Percentiles rank a stretch among this genome's conserved stretches.
Evolutionary conservation across 2,797 vertebrate genomes (phyloP).

Genomic region (Pogonophryne albipinna): DNA sequence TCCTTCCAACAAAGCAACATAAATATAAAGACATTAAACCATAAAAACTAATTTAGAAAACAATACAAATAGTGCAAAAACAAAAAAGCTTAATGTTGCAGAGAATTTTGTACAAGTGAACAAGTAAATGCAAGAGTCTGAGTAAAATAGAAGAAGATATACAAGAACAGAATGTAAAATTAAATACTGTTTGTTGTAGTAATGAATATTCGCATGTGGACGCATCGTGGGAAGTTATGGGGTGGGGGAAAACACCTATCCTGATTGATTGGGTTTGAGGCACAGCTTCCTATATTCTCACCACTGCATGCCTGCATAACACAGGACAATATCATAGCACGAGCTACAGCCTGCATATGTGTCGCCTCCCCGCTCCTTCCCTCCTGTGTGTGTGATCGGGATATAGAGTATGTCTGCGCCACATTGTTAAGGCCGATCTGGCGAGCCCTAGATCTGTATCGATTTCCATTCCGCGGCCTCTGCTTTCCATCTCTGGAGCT

Average conservation of each 20-base stretch:
- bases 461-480: slow-evolving; percentile 85
- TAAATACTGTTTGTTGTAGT: too few species aligned
- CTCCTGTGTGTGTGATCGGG: slow-evolving; percentile 74
- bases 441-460: slow-evolving; percentile 87
- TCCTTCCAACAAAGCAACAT: too few species aligned
- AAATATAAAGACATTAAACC: too few species aligned
- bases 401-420: slow-evolving; percentile 79
- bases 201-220: not conserved
- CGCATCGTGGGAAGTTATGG: not conserved
- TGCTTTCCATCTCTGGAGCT: slow-evolving; percentile 82
- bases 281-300: not conserved
- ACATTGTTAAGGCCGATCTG: slow-evolving; percentile 85
- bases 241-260: not conserved
- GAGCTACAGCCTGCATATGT: slow-evolving; percentile 39
- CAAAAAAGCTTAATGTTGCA: too few species aligned
- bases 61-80: too few species aligned
- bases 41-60: too few species aligned
- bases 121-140: too few species aligned
- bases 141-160: too few species aligned
- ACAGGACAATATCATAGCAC: slow-evolving; percentile 18
- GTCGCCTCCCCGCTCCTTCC: slow-evolving; percentile 54
- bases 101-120: too few species aligned
- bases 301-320: not conserved
- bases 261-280: not conserved
- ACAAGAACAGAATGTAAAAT: too few species aligned